Conservation (phyloP, 2,797 vertebrate species). For the Micropoecilia bifurca region DNA sequence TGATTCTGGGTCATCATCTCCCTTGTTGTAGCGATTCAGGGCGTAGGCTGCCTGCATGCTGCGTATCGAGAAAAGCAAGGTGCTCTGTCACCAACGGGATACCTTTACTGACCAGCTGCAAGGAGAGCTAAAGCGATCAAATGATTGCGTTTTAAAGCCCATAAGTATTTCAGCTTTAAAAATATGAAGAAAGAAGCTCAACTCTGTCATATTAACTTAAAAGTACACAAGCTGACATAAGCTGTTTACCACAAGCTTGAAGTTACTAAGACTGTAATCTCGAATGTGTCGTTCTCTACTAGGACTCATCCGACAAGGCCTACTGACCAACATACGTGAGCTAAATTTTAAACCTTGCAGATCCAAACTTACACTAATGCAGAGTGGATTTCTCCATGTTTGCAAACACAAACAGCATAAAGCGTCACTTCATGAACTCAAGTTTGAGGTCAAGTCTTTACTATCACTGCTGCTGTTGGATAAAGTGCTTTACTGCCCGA, state of each 20-base stretch:
- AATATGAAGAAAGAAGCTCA: conserved; percentile 24
- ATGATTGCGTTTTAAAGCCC: conserved; percentile 2
- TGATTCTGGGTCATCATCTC: conserved; percentile 81
- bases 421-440: background rate
- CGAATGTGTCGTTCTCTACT: conserved; percentile 34
- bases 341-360: conserved; percentile 48
- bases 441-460: background rate
- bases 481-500: background rate
- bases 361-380: conserved; percentile 22
- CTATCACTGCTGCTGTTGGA: background rate
- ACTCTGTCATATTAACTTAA: conserved; percentile 20
- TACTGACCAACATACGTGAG: conserved; percentile 54
- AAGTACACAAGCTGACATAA: conserved; percentile 35
- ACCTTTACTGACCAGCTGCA: conserved; percentile 24
- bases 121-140: conserved; percentile 5
- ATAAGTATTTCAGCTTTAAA: conserved; percentile 12
- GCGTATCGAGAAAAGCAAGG: conserved; percentile 34
- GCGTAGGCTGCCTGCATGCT: conserved; percentile 54
- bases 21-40: conserved; percentile 75
- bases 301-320: conserved; percentile 34
- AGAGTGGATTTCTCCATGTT: conserved; percentile 32
- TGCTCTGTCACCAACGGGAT: conserved; percentile 23
- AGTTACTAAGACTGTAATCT: conserved; percentile 42
- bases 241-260: conserved; percentile 39
- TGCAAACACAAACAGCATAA: conserved; percentile 1